phyloP scores from a whole-genome alignment of 35 echinoderm and acorn worm genomes.

The Ophiothrix spiculata region DNA sequence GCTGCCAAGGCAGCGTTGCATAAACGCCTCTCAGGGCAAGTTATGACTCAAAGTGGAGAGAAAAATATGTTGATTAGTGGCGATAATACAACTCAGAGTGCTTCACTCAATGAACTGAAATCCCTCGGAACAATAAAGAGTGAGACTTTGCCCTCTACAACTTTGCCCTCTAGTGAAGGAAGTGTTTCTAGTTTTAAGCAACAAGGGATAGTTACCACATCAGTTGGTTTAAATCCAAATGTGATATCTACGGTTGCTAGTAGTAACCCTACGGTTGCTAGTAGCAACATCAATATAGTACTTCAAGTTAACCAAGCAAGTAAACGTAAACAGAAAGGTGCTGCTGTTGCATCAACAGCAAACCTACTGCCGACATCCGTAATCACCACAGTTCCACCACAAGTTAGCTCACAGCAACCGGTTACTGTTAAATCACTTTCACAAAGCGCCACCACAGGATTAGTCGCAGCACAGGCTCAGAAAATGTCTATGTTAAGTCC shows the following conservation, averaged over 20 bases:
- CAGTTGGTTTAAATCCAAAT: too few relatives aligned
- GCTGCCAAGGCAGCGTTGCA: slow-evolving; percentile 52
- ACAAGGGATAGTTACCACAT: too few relatives aligned
- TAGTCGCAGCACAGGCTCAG: slow-evolving; percentile 1
- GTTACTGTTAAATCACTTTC: not conserved
- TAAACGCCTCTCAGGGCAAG: slow-evolving; percentile 24
- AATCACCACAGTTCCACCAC: slow-evolving; percentile 1
- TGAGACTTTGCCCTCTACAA: too few relatives aligned
- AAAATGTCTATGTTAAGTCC: slow-evolving; percentile 63
- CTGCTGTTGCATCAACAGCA: not conserved
- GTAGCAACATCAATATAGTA: not conserved
- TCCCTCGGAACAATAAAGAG: too few relatives aligned
- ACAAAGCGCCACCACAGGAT: not conserved
- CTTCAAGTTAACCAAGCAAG: not conserved
- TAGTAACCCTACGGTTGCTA: not conserved
- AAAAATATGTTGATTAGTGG: too few relatives aligned
- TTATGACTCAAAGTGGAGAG: not conserved
- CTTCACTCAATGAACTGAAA: too few relatives aligned
- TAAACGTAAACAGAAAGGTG: not conserved
- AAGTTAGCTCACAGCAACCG: not conserved
- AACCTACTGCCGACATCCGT: slow-evolving; percentile 3
- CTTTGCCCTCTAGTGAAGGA: too few relatives aligned
- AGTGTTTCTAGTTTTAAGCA: too few relatives aligned
- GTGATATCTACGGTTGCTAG: too few relatives aligned
- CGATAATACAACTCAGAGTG: too few relatives aligned